Evolutionary conservation across 2,888 invertebrate genomes (phyloP), one percentile per base, ranked within the genome.

Genomic region (Synanthedon andrenaeformis): DNA sequence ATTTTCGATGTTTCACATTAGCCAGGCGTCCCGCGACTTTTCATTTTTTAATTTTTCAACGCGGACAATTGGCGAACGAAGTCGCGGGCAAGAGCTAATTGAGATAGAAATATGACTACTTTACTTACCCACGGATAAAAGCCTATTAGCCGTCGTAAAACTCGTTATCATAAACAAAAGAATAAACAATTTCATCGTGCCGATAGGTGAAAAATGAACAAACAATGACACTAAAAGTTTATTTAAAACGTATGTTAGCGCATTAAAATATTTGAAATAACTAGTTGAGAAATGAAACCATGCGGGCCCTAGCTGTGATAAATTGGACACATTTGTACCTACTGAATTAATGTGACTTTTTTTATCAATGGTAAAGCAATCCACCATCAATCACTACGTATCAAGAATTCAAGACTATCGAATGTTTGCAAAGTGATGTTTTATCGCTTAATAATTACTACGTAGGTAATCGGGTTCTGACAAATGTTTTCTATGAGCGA

Each of bases 101-200:
- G 35, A 10, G 35, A 35, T 35, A 35, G 10, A 35, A 35, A 35
- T 35, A 35, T 35, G 35, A 35, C 35, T 17, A 17, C 2, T 23
- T 23, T 23, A 61, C 69, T 67, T 70, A 85, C 85, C 82, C 62
- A 69, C 58, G 42, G 76, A 69, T 54, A 82, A 62, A 23, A 79
- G 64, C 51, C 66, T 60, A 19, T 58, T 64, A 35, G 79, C 76
- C 53, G 69, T 63, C 56, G 64, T 63, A 42, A 65, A 61, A 51
- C 63, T 59, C 50, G 76, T 55, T 58, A 79, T 52, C 52, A 75
- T 57, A 56, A 75, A 57, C 56, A 75, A 51, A 52, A 73, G 59
- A 58, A 75, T 54, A 51, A 75, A 57, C 68, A 70, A 67, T 65
- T 71, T 79, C 82, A 85, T 82, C 58, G 64, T 75, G 62, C 55